Conservation (phyloP, 1,140 invertebrate species). For the Zaprionus inermis region DNA sequence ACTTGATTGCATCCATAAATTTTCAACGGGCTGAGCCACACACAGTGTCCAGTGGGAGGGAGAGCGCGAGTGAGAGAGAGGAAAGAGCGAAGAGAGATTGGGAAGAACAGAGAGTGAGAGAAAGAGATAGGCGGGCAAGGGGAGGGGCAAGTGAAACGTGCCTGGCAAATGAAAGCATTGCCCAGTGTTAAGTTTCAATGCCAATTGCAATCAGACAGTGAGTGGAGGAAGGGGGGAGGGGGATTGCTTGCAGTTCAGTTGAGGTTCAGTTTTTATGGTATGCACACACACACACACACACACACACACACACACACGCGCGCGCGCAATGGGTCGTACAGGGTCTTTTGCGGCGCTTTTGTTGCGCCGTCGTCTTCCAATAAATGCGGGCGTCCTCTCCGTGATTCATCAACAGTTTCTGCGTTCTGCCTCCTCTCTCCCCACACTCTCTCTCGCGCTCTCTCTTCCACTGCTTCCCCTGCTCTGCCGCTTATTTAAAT, state of each 20-base stretch:
- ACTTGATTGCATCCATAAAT: conserved; percentile 72
- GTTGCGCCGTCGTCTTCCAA: conserved; percentile 21
- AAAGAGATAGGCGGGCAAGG: conserved; percentile 1
- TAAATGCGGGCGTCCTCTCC: conserved; percentile 54
- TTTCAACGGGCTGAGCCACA: conserved; percentile 45
- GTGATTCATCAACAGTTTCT: conserved; percentile 59
- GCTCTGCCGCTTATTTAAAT: not conserved
- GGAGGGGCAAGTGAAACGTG: conserved; percentile 55
- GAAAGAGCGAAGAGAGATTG: not conserved
- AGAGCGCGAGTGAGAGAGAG: not conserved
- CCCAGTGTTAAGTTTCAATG: conserved; percentile 75
- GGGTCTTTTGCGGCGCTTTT: conserved; percentile 3
- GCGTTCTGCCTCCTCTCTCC: not conserved
- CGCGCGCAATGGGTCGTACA: not conserved
- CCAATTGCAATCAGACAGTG: conserved; percentile 53
- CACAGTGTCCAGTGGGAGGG: conserved; percentile 32
- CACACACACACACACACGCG: not conserved
- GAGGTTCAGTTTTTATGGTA: conserved; percentile 21
- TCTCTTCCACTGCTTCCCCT: not conserved
- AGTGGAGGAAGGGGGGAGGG: not conserved
- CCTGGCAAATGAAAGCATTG: conserved; percentile 52
- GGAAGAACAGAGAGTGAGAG: not conserved
- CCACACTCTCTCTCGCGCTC: not conserved
- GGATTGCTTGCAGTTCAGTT: not conserved
- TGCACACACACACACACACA: conserved; percentile 11